Base-by-base conservation (phyloP, 2,888 invertebrate genomes). In the Geophilus truncorum region DNA sequence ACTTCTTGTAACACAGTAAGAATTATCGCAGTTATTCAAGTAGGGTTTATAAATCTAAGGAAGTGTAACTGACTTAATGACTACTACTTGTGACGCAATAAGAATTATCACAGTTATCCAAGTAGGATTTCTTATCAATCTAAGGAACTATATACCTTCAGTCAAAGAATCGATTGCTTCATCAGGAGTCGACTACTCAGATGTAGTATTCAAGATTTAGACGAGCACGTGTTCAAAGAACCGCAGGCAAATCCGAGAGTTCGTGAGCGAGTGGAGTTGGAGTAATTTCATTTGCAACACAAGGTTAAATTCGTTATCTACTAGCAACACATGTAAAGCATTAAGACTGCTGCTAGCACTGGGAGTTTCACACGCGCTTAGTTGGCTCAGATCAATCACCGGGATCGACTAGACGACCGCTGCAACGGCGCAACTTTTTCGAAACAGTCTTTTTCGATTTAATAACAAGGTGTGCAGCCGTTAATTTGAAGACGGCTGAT, bases 221-320 rank as follows among this genome's bases (percentile, higher is more conserved):
- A 40, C n/a, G 40, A 40, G 40, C 40, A 40, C 40, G 40, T 40
- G 40, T 40, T 40, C 40, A 62, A 62, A 62, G 57, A 62, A 62
- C 57, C 57, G 57, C 57, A 62, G 57, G 57, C 57, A 62, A 62
- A 62, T 62, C 57, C 57, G 57, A 21, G 51, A 4, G 51, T 15
- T 51, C 6, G 51, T n/a, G 57, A 62, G 57, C 21, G 57, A 62
- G 57, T 62, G n/a, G n/a, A n/a, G n/a, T n/a, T 62, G 57, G 57
- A 62, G 57, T 62, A 62, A 62, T 62, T 62, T 62, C 57, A 62
- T 62, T 62, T 62, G 57, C 57, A 62, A 62, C 57, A 62, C 57
- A 62, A 62, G 57, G 57, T 62, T 62, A 62, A 62, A 62, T 62
- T 62, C 57, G 57, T 62, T 62, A 62, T 62, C 57, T 62, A 23